phyloP scores from a whole-genome alignment of 1,140 invertebrate species.

The Drosophila auraria region DNA sequence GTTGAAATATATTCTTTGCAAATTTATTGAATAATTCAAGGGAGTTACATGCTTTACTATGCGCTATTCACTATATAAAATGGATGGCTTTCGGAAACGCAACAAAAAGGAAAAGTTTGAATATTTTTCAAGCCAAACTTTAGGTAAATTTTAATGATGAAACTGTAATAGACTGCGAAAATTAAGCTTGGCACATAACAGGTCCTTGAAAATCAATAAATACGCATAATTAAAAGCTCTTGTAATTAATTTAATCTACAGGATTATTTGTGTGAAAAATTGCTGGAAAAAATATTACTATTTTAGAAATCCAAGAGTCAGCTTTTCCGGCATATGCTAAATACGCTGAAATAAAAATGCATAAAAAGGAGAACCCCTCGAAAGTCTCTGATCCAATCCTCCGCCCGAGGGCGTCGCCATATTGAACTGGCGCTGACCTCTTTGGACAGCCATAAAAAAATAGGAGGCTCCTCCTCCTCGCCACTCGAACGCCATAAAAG shows the following conservation, averaged over 20 bases:
- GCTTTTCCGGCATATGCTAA: background rate
- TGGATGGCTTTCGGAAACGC: conserved; percentile 7
- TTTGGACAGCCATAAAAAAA: conserved; percentile 39
- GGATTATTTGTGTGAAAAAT: background rate
- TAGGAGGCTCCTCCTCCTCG: background rate
- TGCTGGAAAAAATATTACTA: too few species aligned
- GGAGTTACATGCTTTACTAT: background rate
- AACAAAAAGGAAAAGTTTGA: background rate
- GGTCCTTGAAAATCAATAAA: too few species aligned
- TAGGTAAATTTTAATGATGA: background rate
- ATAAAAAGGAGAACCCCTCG: background rate
- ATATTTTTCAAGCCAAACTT: background rate
- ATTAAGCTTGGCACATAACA: background rate
- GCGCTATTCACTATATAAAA: conserved; percentile 14
- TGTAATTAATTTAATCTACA: too few species aligned
- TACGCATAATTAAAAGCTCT: too few species aligned
- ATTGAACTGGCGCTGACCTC: conserved; percentile 27
- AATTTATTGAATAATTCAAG: conserved; percentile 68
- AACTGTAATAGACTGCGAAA: background rate
- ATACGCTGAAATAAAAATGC: background rate
- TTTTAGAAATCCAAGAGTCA: background rate
- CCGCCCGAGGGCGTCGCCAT: conserved; percentile 3
- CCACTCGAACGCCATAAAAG: conserved; percentile 32
- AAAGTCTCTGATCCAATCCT: conserved; percentile 1
- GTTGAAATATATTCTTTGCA: conserved; percentile 58